These are phyloP conservation scores for Sipha flava DNA, from an alignment of 1,140 invertebrate genomes.

Conservation along the genomic window DNA sequence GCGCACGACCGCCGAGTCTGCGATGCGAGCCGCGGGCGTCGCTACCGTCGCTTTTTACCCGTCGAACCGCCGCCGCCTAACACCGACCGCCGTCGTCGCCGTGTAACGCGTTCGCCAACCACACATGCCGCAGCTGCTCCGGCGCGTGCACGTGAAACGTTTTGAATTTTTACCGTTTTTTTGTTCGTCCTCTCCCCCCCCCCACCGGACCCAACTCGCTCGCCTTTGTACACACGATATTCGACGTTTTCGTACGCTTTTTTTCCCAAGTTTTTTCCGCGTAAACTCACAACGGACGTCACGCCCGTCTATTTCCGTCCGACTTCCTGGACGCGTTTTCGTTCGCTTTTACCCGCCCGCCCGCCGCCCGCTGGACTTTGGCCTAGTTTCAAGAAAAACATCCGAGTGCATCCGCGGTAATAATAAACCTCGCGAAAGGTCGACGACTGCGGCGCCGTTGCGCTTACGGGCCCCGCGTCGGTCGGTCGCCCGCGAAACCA, in stretches of 20 bases:
- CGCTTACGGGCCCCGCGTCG: neutral
- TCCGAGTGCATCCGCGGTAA: neutral
- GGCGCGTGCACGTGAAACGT: neutral
- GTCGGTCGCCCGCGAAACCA: neutral
- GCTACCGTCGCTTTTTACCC: no score
- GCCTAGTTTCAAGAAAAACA: constrained; percentile 10
- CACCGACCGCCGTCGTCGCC: neutral
- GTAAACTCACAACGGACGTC: no score
- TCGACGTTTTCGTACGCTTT: neutral
- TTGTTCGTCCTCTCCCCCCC: no score
- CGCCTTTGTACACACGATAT: no score
- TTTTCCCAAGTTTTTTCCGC: no score
- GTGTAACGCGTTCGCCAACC: no score
- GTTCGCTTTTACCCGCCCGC: neutral
- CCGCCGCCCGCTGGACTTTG: neutral
- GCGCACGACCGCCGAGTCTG: neutral
- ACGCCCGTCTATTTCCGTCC: no score
- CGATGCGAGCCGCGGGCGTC: neutral
- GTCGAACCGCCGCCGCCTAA: neutral
- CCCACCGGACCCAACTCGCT: no score
- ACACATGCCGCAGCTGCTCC: neutral
- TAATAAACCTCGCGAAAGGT: neutral
- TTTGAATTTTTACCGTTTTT: constrained; percentile 4
- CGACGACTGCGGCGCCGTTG: neutral
- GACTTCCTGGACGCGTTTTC: no score